Percentiles rank a stretch among this genome's conserved stretches.
Conservation (phyloP, 2,888 invertebrate species). For the Encarsia formosa region DNA sequence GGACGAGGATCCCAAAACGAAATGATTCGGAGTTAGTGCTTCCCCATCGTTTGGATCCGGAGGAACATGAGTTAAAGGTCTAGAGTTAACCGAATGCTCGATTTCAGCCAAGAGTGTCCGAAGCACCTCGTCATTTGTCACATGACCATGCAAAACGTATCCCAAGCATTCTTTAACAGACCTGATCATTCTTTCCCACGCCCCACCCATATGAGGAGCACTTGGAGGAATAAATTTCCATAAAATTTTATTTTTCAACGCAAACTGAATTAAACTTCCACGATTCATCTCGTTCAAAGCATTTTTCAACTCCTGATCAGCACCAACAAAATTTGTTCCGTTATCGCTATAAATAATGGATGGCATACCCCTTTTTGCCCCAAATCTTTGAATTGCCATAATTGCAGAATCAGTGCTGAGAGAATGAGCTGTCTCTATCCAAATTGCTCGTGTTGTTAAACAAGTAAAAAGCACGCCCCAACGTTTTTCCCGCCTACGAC, state of each 20-base stretch:
- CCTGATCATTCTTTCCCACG: slow-evolving; percentile 7
- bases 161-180: background rate
- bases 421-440: no score
- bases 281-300: background rate
- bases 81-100: slow-evolving; percentile 5
- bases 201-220: slow-evolving; percentile 8
- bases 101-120: slow-evolving; percentile 1
- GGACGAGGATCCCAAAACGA: slow-evolving; percentile 11
- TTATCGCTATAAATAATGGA: background rate
- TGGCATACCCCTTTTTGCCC: background rate
- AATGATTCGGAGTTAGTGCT: slow-evolving; percentile 12
- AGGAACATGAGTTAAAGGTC: slow-evolving; percentile 4
- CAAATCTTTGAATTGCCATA: background rate
- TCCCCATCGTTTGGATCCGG: background rate
- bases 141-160: background rate
- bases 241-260: background rate
- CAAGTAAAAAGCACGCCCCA: background rate
- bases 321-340: background rate
- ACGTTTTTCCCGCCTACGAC: background rate
- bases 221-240: slow-evolving; percentile 7
- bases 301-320: background rate
- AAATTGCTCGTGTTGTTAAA: background rate
- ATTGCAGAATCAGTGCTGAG: no score
- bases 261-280: background rate
- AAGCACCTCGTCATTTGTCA: background rate